Percentiles rank a stretch among this genome's conserved stretches.
Evolutionary conservation across 2,797 vertebrate species (phyloP).

Genomic region (Spondyliosoma cantharus): DNA sequence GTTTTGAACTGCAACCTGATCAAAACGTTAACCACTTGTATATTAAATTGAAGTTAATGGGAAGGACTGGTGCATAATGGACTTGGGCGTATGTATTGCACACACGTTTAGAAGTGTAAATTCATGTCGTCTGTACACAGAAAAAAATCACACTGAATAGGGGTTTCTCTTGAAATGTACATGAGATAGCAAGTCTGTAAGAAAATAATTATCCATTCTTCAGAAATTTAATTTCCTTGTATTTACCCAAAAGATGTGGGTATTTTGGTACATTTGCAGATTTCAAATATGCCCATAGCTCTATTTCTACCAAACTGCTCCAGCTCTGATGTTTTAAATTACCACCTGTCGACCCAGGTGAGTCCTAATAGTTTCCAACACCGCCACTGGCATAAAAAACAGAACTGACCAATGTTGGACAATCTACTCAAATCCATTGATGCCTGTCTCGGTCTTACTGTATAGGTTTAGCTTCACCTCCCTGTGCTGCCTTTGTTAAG

Average conservation of each 20-base stretch:
- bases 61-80: too few relatives aligned
- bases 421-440: slow-evolving; percentile 18
- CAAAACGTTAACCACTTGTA: too few relatives aligned
- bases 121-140: neutral
- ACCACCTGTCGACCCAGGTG: neutral
- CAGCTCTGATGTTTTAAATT: neutral
- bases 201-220: neutral
- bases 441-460: slow-evolving; percentile 10
- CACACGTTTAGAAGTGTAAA: too few relatives aligned
- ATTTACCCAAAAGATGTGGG: too few relatives aligned
- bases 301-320: neutral
- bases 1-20: too few relatives aligned
- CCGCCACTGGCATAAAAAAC: neutral
- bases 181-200: neutral
- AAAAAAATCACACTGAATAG: neutral
- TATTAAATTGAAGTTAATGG: too few relatives aligned
- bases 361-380: neutral
- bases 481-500: slow-evolving; percentile 22
- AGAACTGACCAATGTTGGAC: neutral
- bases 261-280: too few relatives aligned
- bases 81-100: too few relatives aligned
- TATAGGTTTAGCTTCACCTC: slow-evolving; percentile 15
- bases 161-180: neutral
- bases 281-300: neutral
- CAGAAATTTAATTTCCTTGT: too few relatives aligned